These are phyloP conservation scores for Candidula unifasciata DNA, from an alignment of 2,888 invertebrate species.

Conservation along the genomic window DNA sequence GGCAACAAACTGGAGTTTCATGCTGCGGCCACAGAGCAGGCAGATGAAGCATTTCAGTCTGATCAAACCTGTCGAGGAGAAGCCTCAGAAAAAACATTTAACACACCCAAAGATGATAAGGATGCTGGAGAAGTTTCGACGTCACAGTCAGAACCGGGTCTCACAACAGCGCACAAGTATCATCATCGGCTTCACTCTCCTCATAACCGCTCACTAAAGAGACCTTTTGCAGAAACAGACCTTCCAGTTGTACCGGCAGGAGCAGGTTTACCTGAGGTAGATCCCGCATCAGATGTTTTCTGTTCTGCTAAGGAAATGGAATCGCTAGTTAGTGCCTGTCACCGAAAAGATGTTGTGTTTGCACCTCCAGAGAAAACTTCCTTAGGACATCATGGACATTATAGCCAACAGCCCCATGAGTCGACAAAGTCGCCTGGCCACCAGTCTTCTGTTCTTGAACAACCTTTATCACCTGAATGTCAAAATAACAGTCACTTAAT, in stretches of 20 bases:
- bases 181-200: conserved; percentile 14
- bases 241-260: neutral
- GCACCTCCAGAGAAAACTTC: conserved; percentile 15
- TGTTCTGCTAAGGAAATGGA: conserved; percentile 27
- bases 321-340: conserved; percentile 39
- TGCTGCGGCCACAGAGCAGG: neutral
- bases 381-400: neutral
- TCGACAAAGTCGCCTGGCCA: conserved; percentile 21
- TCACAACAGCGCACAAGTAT: neutral
- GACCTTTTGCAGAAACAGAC: conserved; percentile 7
- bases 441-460: neutral
- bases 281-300: neutral
- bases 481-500: neutral
- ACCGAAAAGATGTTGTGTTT: conserved; percentile 38
- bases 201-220: conserved; percentile 28
- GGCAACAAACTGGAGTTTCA: neutral
- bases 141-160: conserved; percentile 24
- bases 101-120: neutral
- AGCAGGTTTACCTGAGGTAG: neutral
- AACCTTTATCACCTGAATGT: neutral
- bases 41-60: neutral
- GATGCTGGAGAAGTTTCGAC: conserved; percentile 18
- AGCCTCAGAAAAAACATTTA: neutral
- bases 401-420: neutral
- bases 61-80: neutral